These are phyloP conservation scores for Leptinotarsa lineolata DNA, from an alignment of 1,140 invertebrate genomes.

Conservation along the genomic window DNA sequence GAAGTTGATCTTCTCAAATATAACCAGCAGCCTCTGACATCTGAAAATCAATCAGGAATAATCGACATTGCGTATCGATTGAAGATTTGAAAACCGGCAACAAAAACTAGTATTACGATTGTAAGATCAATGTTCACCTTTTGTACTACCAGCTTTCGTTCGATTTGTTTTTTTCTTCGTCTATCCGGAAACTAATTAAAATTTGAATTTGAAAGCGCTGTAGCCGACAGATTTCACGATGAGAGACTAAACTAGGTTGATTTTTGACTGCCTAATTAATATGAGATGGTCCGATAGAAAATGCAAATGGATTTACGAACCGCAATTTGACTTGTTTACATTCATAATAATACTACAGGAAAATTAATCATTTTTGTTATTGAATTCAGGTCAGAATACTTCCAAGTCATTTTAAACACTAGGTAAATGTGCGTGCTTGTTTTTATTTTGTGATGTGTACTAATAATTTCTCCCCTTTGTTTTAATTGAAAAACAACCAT, in stretches of 20 bases:
- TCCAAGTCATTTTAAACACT: too few species aligned
- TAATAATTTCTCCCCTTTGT: too few species aligned
- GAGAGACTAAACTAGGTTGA: not conserved
- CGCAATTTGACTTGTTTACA: not conserved
- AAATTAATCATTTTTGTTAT: too few species aligned
- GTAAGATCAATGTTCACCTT: not conserved
- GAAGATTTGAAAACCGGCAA: not conserved
- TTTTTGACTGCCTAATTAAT: conserved; percentile 6
- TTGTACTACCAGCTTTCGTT: not conserved
- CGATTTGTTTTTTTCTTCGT: not conserved
- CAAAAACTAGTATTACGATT: conserved; percentile 4
- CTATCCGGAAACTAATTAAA: not conserved
- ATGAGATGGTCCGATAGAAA: not conserved
- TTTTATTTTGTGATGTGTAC: too few species aligned
- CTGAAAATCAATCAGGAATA: too few species aligned
- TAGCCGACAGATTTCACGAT: not conserved
- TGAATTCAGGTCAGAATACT: too few species aligned
- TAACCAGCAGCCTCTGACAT: too few species aligned
- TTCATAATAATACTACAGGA: not conserved
- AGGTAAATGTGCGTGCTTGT: too few species aligned
- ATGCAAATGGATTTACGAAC: not conserved
- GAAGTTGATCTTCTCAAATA: too few species aligned
- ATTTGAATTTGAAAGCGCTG: not conserved
- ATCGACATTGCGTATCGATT: too few species aligned
- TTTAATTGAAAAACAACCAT: too few species aligned